phyloP scores from a whole-genome alignment of 2,888 invertebrate species.

The Ephialtes manifestator region DNA sequence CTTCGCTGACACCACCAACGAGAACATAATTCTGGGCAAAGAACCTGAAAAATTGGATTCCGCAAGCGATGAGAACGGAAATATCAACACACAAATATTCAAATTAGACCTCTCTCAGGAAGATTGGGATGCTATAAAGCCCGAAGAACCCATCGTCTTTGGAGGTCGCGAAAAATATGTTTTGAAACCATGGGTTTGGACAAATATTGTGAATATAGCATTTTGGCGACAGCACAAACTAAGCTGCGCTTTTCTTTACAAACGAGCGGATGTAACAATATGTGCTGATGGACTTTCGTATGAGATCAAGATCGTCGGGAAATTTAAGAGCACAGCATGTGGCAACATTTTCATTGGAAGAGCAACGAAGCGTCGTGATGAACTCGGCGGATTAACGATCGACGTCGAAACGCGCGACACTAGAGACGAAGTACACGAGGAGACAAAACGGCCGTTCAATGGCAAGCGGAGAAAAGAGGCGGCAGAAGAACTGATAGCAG shows the following conservation, averaged over 20 bases:
- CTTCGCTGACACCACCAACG: not conserved
- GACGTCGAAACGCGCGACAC: constrained; percentile 57
- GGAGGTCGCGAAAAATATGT: not conserved
- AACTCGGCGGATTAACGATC: constrained; percentile 41
- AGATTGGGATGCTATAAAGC: constrained; percentile 59
- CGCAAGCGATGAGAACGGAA: not conserved
- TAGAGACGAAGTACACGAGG: constrained; percentile 48
- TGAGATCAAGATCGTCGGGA: constrained; percentile 53
- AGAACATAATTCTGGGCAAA: not conserved
- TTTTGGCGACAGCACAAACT: constrained; percentile 62
- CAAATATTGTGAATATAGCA: constrained; percentile 52
- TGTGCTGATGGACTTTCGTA: constrained; percentile 16
- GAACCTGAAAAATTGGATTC: not conserved
- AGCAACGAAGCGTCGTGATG: constrained; percentile 37
- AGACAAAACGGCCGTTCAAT: constrained; percentile 50
- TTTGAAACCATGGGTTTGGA: constrained; percentile 37
- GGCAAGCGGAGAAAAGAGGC: constrained; percentile 3
- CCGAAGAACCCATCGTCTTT: not conserved
- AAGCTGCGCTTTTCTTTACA: constrained; percentile 62
- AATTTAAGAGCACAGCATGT: constrained; percentile 52
- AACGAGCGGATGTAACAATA: constrained; percentile 40
- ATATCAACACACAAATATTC: not conserved
- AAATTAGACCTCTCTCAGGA: not conserved
- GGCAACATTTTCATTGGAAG: constrained; percentile 51
- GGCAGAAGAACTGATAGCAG: not conserved